Percentiles rank a stretch among this genome's conserved stretches.
phyloP scores from a whole-genome alignment of 2,888 invertebrate species.

The Miltochrista miniata region DNA sequence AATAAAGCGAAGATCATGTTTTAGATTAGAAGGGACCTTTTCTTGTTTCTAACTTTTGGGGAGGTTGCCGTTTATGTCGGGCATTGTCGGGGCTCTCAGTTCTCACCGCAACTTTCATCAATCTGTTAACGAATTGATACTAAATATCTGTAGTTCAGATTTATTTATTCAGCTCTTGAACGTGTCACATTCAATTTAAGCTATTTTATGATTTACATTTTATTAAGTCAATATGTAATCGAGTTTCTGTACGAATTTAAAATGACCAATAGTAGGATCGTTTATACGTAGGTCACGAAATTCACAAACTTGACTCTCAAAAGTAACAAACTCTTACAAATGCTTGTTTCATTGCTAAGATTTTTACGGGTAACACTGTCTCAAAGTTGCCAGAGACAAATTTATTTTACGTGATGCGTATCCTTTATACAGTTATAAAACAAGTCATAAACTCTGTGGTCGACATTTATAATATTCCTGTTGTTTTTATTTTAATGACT shows the following conservation, averaged over 20 bases:
- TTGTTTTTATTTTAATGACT: conserved; percentile 5
- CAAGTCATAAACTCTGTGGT: conserved; percentile 21
- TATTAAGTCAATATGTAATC: neutral
- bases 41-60: no score
- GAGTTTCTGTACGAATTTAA: neutral
- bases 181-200: no score
- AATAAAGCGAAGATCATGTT: no score
- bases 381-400: conserved; percentile 63
- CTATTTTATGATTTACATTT: no score
- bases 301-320: conserved; percentile 51
- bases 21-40: no score
- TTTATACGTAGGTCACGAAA: conserved; percentile 35
- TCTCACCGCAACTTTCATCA: no score
- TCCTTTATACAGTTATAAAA: conserved; percentile 41
- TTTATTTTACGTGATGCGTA: conserved; percentile 65
- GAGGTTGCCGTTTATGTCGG: no score
- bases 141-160: no score
- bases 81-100: no score
- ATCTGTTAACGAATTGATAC: no score
- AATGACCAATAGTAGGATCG: conserved; percentile 18
- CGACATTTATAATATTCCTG: conserved; percentile 19
- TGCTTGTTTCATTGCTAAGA: conserved; percentile 64
- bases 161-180: no score
- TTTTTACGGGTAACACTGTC: conserved; percentile 55
- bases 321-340: conserved; percentile 58